Evolutionary conservation across 1,140 invertebrate genomes (phyloP), one percentile per base, ranked within the genome.

Genomic region (Scylla paramamosain): DNA sequence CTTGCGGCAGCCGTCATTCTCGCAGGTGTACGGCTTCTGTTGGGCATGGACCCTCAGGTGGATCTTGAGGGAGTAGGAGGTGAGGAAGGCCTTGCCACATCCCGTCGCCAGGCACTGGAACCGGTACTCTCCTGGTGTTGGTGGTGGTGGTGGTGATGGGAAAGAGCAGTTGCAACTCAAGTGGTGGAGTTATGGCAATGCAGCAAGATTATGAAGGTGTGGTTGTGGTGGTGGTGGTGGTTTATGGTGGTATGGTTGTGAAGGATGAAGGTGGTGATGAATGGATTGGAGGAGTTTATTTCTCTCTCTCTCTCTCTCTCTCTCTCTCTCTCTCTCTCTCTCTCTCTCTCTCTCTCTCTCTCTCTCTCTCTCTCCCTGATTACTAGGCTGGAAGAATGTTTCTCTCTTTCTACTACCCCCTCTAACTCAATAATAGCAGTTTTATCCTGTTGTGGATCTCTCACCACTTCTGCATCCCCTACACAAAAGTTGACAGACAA

Each of bases 31-130:
- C 0, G 96, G 96, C 97, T 99, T 99, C 89, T 99, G 98, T 97
- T 99, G 99, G 0, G 99, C 99, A 97, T 99, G 99, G 92, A 99
- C 99, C 96, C 99, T 97, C 94, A 99, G 98, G 97, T 99, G 99
- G 96, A 99, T 99, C 97, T 99, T 99, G 94, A 99, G 97, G 97
- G 98, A 99, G 97, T 99, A 99, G 52, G 98, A 99, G 16, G 99
- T 99, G 32, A 99, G 97, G 97, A 99, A 99, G 91, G 98, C 98
- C 97, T 99, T 99, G 83, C 98, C 98, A 97, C 99, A 99, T 96
- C 97, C 98, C 94, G 98, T 97, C 97, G 99, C 98, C 46, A 98
- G 98, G 97, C 99, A 99, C 97, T 99, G 98, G 97, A 99, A 99
- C 96, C 98, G 98, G 97, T 98, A 99, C 97, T 99, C 99, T 96